Evolutionary conservation across 2,797 vertebrate genomes (phyloP).

Genomic region (Onychomys torridus): DNA sequence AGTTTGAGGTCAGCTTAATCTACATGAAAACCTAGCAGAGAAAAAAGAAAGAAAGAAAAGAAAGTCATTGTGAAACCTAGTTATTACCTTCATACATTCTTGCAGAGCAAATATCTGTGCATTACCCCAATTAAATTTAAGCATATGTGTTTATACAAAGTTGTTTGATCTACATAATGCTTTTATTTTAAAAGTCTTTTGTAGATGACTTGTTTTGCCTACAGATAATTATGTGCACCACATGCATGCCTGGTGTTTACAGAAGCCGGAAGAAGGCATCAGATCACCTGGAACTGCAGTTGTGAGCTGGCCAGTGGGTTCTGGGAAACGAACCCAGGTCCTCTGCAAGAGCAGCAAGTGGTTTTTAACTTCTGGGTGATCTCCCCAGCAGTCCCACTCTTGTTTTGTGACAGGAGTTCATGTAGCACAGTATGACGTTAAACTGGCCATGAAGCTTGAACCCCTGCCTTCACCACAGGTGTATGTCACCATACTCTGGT

Average conservation of each 20-base stretch:
- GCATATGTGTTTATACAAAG: background rate
- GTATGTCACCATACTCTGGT: background rate
- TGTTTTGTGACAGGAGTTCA: background rate
- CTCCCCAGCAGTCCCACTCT: background rate
- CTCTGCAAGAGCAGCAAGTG: background rate
- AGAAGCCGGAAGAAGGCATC: background rate
- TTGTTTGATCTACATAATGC: background rate
- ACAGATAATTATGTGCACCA: background rate
- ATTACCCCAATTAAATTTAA: slow-evolving; percentile 33
- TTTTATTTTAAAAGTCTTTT: background rate
- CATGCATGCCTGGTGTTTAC: no score
- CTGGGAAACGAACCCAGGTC: background rate
- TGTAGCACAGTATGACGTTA: background rate
- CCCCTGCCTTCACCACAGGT: background rate
- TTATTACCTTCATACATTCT: slow-evolving; percentile 5
- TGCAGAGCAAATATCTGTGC: background rate
- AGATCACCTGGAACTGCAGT: background rate
- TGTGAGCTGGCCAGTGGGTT: background rate
- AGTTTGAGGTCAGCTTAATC: background rate
- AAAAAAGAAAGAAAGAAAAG: background rate
- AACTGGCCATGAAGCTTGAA: background rate
- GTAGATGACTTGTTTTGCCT: background rate
- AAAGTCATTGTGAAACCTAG: slow-evolving; percentile 23
- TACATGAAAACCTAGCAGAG: background rate
- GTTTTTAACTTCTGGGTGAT: background rate